Percentiles rank a stretch among this genome's conserved stretches.
These are phyloP conservation scores for Hirtodrosophila alboralis DNA, from an alignment of 2,888 invertebrate species.

Conservation along the genomic window DNA sequence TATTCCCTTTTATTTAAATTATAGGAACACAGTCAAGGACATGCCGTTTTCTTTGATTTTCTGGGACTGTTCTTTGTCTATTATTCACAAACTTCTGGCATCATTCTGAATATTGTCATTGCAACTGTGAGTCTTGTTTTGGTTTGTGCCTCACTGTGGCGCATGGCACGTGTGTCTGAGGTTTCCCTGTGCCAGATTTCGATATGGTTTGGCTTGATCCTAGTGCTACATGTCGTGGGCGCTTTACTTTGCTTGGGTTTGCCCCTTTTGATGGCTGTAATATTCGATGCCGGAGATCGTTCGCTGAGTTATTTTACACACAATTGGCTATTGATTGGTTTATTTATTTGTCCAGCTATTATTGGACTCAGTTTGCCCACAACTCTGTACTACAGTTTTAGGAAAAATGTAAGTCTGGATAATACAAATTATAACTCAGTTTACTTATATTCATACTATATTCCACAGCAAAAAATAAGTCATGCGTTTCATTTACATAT, in stretches of 20 bases:
- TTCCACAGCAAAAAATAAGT: constrained; percentile 66
- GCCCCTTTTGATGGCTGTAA: constrained; percentile 80
- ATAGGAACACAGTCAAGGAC: constrained; percentile 82
- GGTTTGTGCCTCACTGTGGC: constrained; percentile 70
- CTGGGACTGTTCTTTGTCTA: constrained; percentile 88
- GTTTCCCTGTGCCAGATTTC: constrained; percentile 61
- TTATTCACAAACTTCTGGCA: constrained; percentile 86
- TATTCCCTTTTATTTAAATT: no score
- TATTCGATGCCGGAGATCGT: constrained; percentile 82
- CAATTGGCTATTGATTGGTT: constrained; percentile 85
- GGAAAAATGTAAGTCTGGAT: constrained; percentile 76
- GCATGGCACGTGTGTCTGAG: constrained; percentile 70
- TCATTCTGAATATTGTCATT: constrained; percentile 81
- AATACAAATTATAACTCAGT: no score
- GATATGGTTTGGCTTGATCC: constrained; percentile 67
- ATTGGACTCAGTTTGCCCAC: constrained; percentile 77
- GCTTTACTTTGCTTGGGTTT: constrained; percentile 75
- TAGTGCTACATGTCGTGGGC: constrained; percentile 75
- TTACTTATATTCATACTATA: background rate
- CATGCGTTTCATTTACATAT: constrained; percentile 78
- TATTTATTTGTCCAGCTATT: constrained; percentile 80
- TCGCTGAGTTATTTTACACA: constrained; percentile 87
- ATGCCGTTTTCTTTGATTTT: constrained; percentile 89
- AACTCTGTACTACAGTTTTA: constrained; percentile 72
- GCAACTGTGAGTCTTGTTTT: constrained; percentile 81